A percentile compares a stretch with the other conserved stretches of the same genome.
Evolutionary conservation across 2,113 vertebrate genomes (phyloP).

Genomic region (Platichthys flesus): DNA sequence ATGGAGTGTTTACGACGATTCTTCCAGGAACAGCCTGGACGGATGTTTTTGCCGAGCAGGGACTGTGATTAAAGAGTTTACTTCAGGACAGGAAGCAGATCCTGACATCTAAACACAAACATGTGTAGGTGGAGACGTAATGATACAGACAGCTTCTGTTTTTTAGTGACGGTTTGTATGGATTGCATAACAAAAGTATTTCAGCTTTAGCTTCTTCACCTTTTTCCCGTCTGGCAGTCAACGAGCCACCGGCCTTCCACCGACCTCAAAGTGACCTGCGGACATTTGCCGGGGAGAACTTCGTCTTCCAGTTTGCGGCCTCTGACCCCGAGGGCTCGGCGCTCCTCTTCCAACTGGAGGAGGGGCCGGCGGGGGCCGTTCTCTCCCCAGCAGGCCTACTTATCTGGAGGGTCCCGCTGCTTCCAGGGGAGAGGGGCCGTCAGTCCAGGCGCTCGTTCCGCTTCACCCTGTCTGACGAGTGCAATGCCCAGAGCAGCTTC

Average conservation of each 20-base stretch:
- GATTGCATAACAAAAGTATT: not conserved
- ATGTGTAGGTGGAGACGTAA: not conserved
- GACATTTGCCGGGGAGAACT: slow-evolving; percentile 86
- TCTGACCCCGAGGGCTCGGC: slow-evolving; percentile 86
- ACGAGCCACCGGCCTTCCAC: slow-evolving; percentile 83
- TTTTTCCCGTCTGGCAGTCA: slow-evolving; percentile 68
- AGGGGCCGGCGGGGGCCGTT: slow-evolving; percentile 76
- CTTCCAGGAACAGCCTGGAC: slow-evolving; percentile 16
- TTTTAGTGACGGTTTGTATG: not conserved
- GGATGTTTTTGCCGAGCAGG: not conserved
- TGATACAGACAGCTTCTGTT: not conserved
- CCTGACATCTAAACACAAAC: slow-evolving; percentile 11
- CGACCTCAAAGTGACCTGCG: slow-evolving; percentile 71
- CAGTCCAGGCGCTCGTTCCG: slow-evolving; percentile 59
- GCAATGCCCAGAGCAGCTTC: slow-evolving; percentile 81
- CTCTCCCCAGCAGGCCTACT: slow-evolving; percentile 86
- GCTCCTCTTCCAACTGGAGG: slow-evolving; percentile 83
- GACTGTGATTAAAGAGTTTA: slow-evolving; percentile 1
- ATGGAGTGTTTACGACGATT: not conserved
- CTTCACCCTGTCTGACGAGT: slow-evolving; percentile 83
- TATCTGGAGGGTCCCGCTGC: slow-evolving; percentile 83
- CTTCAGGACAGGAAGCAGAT: slow-evolving; percentile 28
- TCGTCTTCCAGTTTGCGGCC: slow-evolving; percentile 86
- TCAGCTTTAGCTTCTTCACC: not conserved
- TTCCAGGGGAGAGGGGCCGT: slow-evolving; percentile 24